Evolutionary conservation across 92 coral and sea anemone genomes (phyloP).

Genomic region (Epizoanthus fatuus): DNA sequence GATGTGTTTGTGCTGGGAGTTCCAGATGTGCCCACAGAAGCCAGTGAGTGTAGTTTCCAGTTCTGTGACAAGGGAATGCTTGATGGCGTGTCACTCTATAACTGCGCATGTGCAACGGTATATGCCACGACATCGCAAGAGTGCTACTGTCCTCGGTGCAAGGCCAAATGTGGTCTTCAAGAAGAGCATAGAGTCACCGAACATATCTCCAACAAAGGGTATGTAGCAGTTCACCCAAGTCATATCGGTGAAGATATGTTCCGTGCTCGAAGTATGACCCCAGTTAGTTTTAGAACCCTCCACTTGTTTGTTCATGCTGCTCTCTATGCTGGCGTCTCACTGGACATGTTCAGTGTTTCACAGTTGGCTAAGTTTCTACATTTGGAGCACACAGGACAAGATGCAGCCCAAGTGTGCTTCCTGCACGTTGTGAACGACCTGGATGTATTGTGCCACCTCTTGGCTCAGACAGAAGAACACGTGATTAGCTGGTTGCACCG

Average conservation of each 20-base stretch:
- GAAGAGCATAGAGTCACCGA: background rate
- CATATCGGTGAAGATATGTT: conserved; percentile 26
- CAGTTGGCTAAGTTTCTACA: conserved; percentile 54
- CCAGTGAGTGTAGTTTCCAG: background rate
- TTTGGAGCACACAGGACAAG: conserved; percentile 29
- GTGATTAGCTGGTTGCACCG: conserved; percentile 78
- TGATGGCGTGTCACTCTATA: background rate
- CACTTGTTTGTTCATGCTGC: conserved; percentile 85
- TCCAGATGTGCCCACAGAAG: background rate
- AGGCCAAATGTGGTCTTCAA: conserved; percentile 23
- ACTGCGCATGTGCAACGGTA: conserved; percentile 23
- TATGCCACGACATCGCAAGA: conserved; percentile 12
- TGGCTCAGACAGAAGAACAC: conserved; percentile 74
- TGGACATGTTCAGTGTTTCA: conserved; percentile 55
- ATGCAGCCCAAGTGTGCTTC: conserved; percentile 74
- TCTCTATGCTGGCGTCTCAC: conserved; percentile 81
- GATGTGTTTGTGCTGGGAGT: conserved; percentile 17
- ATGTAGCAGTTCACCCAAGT: conserved; percentile 22
- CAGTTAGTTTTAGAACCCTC: conserved; percentile 84
- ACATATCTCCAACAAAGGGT: conserved; percentile 41
- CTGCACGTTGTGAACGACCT: conserved; percentile 77
- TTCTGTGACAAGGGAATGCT: conserved; percentile 4
- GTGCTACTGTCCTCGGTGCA: conserved; percentile 35
- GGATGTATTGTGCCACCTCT: conserved; percentile 54
- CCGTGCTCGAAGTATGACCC: conserved; percentile 68